A percentile compares a stretch with the other conserved stretches of the same genome.
phyloP scores from a whole-genome alignment of 2,113 vertebrate genomes.

The Rhagologus leucostigma region DNA sequence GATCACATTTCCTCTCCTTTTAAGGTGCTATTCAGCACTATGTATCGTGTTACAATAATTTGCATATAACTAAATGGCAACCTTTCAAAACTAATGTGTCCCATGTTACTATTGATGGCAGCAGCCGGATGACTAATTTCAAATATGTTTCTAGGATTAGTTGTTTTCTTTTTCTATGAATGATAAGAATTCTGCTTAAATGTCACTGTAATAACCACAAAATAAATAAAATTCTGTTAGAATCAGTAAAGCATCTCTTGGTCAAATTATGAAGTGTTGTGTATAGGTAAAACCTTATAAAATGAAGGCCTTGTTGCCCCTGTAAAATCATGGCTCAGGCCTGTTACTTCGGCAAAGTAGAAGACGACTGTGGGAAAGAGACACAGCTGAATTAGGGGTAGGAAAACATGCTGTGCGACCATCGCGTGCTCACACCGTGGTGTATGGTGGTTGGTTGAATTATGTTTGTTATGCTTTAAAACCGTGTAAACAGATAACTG shows the following conservation, averaged over 20 bases:
- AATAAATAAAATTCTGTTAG: background rate
- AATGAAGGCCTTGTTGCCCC: no score
- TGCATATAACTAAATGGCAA: background rate
- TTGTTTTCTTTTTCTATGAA: constrained; percentile 38
- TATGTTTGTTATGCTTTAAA: no score
- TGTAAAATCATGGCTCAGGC: no score
- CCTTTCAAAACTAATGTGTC: constrained; percentile 20
- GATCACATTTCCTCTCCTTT: background rate
- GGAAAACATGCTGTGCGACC: no score
- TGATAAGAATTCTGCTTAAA: constrained; percentile 41
- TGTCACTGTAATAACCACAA: background rate
- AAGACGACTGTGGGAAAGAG: no score
- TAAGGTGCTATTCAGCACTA: constrained; percentile 39
- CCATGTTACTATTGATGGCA: constrained; percentile 35
- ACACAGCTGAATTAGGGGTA: no score
- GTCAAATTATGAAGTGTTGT: background rate
- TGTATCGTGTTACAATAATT: background rate
- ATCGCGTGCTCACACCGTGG: no score
- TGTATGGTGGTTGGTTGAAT: no score
- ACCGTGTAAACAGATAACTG: no score
- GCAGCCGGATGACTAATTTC: constrained; percentile 43
- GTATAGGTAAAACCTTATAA: no score
- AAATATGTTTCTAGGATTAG: constrained; percentile 54
- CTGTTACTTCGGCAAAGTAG: no score
- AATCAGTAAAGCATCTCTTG: background rate